Percentiles rank a stretch among this genome's conserved stretches.
These are phyloP conservation scores for Drosophila chauvacae DNA, from an alignment of 1,140 invertebrate genomes.

Conservation along the genomic window DNA sequence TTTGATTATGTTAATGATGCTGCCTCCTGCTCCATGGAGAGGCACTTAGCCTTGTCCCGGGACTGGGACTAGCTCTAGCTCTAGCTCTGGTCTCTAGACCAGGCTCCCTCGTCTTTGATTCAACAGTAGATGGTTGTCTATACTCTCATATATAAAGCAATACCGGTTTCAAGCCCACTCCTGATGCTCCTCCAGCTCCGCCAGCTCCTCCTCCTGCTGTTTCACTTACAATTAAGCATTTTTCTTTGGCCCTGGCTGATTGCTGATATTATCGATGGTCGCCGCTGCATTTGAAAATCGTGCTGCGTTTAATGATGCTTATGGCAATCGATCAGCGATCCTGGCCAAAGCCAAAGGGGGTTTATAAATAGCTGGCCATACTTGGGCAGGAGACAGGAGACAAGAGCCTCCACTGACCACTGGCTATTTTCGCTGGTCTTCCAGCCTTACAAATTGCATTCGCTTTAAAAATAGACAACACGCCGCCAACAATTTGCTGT, in stretches of 20 bases:
- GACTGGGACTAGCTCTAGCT: background rate
- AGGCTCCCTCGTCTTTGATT: background rate
- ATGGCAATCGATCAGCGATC: constrained; percentile 62
- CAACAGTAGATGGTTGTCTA: constrained; percentile 16
- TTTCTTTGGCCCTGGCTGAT: constrained; percentile 48
- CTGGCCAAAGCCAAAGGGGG: constrained; percentile 3
- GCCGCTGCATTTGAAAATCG: constrained; percentile 60
- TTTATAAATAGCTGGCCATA: constrained; percentile 36
- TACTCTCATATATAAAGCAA: background rate
- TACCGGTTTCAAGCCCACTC: constrained; percentile 6
- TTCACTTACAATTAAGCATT: constrained; percentile 58
- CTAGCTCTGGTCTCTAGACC: background rate
- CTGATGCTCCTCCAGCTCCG: constrained; percentile 1
- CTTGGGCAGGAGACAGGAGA: background rate
- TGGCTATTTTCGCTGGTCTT: background rate
- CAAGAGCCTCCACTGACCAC: background rate
- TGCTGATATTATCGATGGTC: constrained; percentile 51
- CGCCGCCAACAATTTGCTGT: constrained; percentile 36
- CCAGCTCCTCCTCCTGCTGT: background rate
- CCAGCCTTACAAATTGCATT: constrained; percentile 56
- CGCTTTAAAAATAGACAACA: constrained; percentile 59
- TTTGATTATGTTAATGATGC: constrained; percentile 66
- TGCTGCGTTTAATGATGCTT: constrained; percentile 54
- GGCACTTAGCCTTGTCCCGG: background rate
- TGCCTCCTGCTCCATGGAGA: background rate